Evolutionary conservation across 2,113 vertebrate species (phyloP), one percentile per base, ranked within the genome.

Genomic region (Leptobrachium ailaonicum): DNA sequence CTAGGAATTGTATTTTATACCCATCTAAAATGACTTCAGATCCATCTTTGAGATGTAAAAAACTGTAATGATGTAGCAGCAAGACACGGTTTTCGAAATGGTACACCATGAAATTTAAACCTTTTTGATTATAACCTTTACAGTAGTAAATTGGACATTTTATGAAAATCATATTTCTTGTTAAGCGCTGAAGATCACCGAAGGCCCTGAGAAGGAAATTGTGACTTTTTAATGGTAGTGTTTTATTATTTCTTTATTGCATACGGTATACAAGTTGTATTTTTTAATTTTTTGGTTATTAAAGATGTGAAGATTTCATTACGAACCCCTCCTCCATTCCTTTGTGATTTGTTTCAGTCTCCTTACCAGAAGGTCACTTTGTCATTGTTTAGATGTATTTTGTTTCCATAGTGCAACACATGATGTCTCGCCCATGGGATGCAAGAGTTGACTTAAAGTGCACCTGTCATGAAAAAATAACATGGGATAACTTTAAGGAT

Each of bases 91-190:
- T 74, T 32, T 44, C 5, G 42, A 43, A 68, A 80, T 47, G 71
- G 47, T 14, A 6, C 40, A 6, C 78, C 50, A 42, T 80, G 71
- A 80, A 80, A 80, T 80, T 80, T 74, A 74, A 80, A 74, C 78
- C 71, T 80, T 80, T 74, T 67, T 80, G 71, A 80, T 74, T 72
- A 80, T 80, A 80, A 73, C 78, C 71, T 80, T 74, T 80, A 64
- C 40, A 80, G 78, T 74, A 68, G 78, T 80, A 74, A 80, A 80
- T 80, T 80, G 72, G 78, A 81, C 41, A 64, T 74, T 75, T 81
- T 81, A 81, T 75, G 79, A 75, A 81, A 81, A 81, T 81, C 79
- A 75, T 81, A 81, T 69, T 75, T 81, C 79, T 81, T 69, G 11
- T 75, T 81, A 75, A 69, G 64, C 14, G 70, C 69, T 67, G 43